phyloP scores from a whole-genome alignment of 2,888 invertebrate genomes.

The Drosophila falleni region DNA sequence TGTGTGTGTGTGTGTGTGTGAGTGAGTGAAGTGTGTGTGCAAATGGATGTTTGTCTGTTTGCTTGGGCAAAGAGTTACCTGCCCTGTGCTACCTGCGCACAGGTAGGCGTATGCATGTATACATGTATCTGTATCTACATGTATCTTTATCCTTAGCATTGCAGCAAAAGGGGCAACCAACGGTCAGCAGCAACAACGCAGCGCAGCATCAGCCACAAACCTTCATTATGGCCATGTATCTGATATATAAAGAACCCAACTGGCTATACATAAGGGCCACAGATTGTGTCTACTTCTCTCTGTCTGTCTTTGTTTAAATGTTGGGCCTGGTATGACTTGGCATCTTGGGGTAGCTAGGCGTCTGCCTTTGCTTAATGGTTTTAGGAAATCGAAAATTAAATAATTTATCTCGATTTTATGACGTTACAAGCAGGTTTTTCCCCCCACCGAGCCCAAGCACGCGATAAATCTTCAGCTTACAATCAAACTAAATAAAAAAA shows the following conservation, averaged over 20 bases:
- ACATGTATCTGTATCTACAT: conserved; percentile 26
- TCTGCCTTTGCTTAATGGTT: conserved; percentile 74
- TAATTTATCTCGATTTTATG: conserved; percentile 80
- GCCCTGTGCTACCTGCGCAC: conserved; percentile 68
- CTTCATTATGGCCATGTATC: conserved; percentile 51
- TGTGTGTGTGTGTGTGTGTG: conserved; percentile 22
- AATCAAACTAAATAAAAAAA: conserved; percentile 57
- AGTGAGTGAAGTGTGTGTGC: conserved; percentile 16
- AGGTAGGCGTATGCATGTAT: conserved; percentile 74
- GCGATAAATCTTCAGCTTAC: conserved; percentile 74
- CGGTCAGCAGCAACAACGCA: conserved; percentile 57
- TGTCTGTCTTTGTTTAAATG: conserved; percentile 6
- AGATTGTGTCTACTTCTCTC: conserved; percentile 10
- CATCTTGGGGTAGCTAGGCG: conserved; percentile 70
- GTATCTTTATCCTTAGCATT: conserved; percentile 54
- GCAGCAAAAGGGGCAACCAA: conserved; percentile 48
- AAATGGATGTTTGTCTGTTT: conserved; percentile 50
- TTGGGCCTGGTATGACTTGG: conserved; percentile 60
- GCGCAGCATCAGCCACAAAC: conserved; percentile 50
- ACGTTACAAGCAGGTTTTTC: conserved; percentile 75
- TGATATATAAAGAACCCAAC: conserved; percentile 21
- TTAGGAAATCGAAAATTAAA: conserved; percentile 80
- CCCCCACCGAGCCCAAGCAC: conserved; percentile 36
- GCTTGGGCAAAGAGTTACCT: conserved; percentile 71
- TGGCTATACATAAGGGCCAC: conserved; percentile 38